phyloP scores from a whole-genome alignment of 2,113 vertebrate species.

The Caranx melampygus region DNA sequence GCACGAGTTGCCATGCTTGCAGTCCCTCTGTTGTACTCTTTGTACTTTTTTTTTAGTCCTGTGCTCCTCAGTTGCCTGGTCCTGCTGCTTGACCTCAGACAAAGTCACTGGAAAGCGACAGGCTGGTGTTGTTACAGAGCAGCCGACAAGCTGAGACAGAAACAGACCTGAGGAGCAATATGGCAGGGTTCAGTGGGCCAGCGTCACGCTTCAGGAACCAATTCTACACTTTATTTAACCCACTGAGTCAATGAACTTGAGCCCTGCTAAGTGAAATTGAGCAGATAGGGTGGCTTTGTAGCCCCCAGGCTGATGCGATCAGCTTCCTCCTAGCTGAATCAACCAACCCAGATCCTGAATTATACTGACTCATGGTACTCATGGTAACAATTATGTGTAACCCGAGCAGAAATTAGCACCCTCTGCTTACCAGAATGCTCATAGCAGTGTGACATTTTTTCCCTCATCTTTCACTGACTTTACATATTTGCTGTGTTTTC shows the following conservation, averaged over 20 bases:
- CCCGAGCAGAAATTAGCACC: slow-evolving; percentile 56
- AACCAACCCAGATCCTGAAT: slow-evolving; percentile 36
- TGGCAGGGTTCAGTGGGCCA: slow-evolving; percentile 56
- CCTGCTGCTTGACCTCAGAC: slow-evolving; percentile 19
- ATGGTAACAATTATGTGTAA: slow-evolving; percentile 71
- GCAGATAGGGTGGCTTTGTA: slow-evolving; percentile 48
- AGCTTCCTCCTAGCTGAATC: slow-evolving; percentile 48
- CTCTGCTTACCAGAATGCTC: slow-evolving; percentile 48
- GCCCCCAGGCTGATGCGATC: slow-evolving; percentile 40
- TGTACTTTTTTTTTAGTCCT: slow-evolving; percentile 7
- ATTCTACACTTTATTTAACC: slow-evolving; percentile 70
- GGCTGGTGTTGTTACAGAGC: slow-evolving; percentile 37
- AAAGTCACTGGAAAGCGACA: slow-evolving; percentile 39
- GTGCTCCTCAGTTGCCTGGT: not conserved
- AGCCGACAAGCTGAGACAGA: slow-evolving; percentile 46
- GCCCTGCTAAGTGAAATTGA: slow-evolving; percentile 53
- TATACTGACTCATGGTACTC: slow-evolving; percentile 54
- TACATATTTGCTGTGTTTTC: slow-evolving; percentile 32
- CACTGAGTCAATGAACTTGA: slow-evolving; percentile 46
- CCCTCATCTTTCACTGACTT: slow-evolving; percentile 43
- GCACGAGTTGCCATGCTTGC: not conserved
- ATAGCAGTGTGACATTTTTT: slow-evolving; percentile 65
- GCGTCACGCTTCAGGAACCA: slow-evolving; percentile 46
- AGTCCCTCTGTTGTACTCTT: not conserved
- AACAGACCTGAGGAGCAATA: slow-evolving; percentile 28